Evolutionary conservation across 1,140 invertebrate species (phyloP).

Genomic region (Trigoniulus corallinus): DNA sequence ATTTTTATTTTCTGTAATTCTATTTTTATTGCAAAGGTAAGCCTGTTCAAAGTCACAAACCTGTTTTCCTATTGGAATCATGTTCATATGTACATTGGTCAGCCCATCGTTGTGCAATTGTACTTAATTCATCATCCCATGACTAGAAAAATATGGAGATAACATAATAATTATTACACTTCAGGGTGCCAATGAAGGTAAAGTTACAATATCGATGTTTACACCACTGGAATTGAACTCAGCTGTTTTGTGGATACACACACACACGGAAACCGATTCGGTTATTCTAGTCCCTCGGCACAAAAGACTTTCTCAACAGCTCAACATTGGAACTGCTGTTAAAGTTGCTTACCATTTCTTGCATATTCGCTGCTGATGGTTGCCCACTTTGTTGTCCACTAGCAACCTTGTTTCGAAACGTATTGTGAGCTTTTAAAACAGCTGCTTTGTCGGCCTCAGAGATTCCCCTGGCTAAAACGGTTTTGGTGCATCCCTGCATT

Average conservation of each 20-base stretch:
- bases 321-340: too few relatives aligned
- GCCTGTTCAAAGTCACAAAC: background rate
- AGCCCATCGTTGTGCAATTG: constrained; percentile 26
- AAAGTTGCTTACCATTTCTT: constrained; percentile 13
- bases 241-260: too few relatives aligned
- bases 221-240: too few relatives aligned
- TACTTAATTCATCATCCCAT: constrained; percentile 27
- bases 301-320: too few relatives aligned
- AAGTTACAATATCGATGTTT: too few relatives aligned
- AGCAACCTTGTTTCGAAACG: constrained; percentile 54
- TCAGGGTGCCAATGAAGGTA: background rate
- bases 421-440: constrained; percentile 48
- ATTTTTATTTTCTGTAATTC: background rate
- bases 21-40: background rate
- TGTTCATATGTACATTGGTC: constrained; percentile 26
- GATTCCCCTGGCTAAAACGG: too few relatives aligned
- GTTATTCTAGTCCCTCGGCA: too few relatives aligned
- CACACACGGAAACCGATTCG: too few relatives aligned
- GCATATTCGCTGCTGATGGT: constrained; percentile 15
- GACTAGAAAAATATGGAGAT: constrained; percentile 8
- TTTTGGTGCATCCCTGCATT: too few relatives aligned
- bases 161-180: background rate
- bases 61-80: constrained; percentile 14
- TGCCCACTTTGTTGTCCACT: constrained; percentile 40
- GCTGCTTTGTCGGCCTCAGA: background rate